Evolutionary conservation across 2,797 vertebrate species (phyloP).

Genomic region (Pogoniulus pusillus): DNA sequence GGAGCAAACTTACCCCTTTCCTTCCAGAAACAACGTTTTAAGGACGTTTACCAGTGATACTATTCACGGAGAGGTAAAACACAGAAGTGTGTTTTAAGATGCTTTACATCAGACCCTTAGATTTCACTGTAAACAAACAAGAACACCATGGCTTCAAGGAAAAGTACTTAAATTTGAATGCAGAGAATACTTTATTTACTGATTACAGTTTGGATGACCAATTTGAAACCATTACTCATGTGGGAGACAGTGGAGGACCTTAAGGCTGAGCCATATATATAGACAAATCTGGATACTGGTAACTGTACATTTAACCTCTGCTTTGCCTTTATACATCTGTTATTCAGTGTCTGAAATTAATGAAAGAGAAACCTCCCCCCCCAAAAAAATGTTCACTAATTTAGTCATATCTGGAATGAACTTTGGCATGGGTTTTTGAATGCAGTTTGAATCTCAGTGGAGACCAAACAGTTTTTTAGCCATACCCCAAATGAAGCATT

Average conservation of each 20-base stretch:
- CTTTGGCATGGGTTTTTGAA: conserved; percentile 26
- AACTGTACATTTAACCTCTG: conserved; percentile 78
- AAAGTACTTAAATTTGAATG: conserved; percentile 74
- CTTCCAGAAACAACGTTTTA: neutral
- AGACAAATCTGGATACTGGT: conserved; percentile 72
- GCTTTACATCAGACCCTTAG: neutral
- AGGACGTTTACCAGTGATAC: neutral
- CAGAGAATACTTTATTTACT: conserved; percentile 84
- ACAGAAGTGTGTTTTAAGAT: neutral
- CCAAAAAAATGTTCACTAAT: conserved; percentile 9
- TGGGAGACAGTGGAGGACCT: conserved; percentile 69
- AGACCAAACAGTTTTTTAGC: conserved; percentile 20
- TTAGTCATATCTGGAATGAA: conserved; percentile 14
- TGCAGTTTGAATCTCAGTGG: neutral
- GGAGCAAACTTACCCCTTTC: neutral
- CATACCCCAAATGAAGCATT: conserved; percentile 18
- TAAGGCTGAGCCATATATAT: conserved; percentile 76
- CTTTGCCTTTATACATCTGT: conserved; percentile 70
- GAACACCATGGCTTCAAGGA: conserved; percentile 36
- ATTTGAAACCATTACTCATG: conserved; percentile 70
- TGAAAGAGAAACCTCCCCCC: neutral
- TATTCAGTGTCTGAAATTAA: conserved; percentile 65
- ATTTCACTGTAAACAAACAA: neutral
- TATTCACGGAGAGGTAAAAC: neutral
- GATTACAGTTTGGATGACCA: conserved; percentile 76